Percentiles rank a stretch among this genome's conserved stretches.
These are phyloP conservation scores for Drosophila maculinotata DNA, from an alignment of 2,888 invertebrate species.

Conservation along the genomic window DNA sequence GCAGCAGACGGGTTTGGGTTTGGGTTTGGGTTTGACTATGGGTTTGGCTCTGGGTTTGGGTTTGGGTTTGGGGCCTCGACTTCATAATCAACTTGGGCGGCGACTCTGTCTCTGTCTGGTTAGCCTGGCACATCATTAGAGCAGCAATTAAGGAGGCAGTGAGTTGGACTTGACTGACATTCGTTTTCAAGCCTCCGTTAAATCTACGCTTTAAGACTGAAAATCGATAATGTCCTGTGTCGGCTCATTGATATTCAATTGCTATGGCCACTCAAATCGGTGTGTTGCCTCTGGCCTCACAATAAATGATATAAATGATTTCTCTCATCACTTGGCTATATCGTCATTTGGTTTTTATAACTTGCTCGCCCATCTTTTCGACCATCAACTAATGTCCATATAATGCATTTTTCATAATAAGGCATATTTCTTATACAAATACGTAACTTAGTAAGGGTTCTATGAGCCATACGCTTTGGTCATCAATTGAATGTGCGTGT, in stretches of 20 bases:
- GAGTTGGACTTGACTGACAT: constrained; percentile 58
- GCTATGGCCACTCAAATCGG: constrained; percentile 58
- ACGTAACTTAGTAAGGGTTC: constrained; percentile 32
- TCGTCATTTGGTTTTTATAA: constrained; percentile 63
- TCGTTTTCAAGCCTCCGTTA: constrained; percentile 29
- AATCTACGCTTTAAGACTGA: constrained; percentile 44
- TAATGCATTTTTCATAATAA: constrained; percentile 70
- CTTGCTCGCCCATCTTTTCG: constrained; percentile 41
- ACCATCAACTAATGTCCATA: constrained; percentile 53
- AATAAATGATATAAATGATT: constrained; percentile 67
- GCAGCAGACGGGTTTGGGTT: constrained; percentile 36
- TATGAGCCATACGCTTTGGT: constrained; percentile 44
- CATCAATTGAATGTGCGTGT: constrained; percentile 32
- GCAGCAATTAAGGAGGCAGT: constrained; percentile 71
- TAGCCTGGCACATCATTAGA: constrained; percentile 71
- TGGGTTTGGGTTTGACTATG: constrained; percentile 9
- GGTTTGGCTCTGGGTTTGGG: constrained; percentile 3
- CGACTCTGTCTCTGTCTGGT: constrained; percentile 40
- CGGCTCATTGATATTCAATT: constrained; percentile 60
- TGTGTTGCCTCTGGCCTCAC: constrained; percentile 28
- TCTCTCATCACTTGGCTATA: constrained; percentile 29
- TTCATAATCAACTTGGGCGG: constrained; percentile 68
- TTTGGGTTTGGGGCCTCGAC: constrained; percentile 19
- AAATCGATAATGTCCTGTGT: constrained; percentile 56
- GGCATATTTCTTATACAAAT: constrained; percentile 13